Evolutionary conservation across 2,888 invertebrate species (phyloP), one percentile per base, ranked within the genome.

Genomic region (Subacronicta megacephala): DNA sequence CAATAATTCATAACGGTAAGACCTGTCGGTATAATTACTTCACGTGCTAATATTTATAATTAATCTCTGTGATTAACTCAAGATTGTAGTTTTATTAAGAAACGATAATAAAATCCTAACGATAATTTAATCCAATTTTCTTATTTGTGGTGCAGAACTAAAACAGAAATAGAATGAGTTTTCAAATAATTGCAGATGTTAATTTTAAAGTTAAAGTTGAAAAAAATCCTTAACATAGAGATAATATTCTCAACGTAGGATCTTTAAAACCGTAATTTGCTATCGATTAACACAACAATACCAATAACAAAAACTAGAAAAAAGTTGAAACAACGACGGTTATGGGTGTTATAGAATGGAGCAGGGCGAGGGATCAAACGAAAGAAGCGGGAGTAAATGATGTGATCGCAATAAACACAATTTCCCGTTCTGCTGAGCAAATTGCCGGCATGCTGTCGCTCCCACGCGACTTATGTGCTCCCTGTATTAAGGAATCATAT

Each of bases 361-460:
- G 72, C 67, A 68, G 52, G 60, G 61, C 56, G 71, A 76, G 77
- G 75, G 70, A 78, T 73, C 64, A 66, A 67, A 75, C 75, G 68
- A 72, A 75, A 77, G 75, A 80, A 77, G 75, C 68, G 75, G 68
- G 72, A 72, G 74, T 71, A 79, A 84, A 81, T 80, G 81, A 84
- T 83, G 81, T 80, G 81, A 84, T 82, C 80, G 75, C 66, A 72
- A 76, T 80, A 81, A 84, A 84, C 78, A 80, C 80, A 81, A 85
- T 84, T 87, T 85, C 83, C 87, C 77, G 72, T 50, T 54, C 49
- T 55, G 60, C 72, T 73, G 77, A 70, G 60, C 72, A 72, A 80
- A 78, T 83, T 81, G 81, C 66, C 58, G 60, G 60, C 83, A 84
- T 65, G n/a, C 54, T 56, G 64, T 15, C 35, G 57, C 74, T 83